Evolutionary conservation across 2,888 invertebrate genomes (phyloP).

Genomic region (Euphydryas editha): DNA sequence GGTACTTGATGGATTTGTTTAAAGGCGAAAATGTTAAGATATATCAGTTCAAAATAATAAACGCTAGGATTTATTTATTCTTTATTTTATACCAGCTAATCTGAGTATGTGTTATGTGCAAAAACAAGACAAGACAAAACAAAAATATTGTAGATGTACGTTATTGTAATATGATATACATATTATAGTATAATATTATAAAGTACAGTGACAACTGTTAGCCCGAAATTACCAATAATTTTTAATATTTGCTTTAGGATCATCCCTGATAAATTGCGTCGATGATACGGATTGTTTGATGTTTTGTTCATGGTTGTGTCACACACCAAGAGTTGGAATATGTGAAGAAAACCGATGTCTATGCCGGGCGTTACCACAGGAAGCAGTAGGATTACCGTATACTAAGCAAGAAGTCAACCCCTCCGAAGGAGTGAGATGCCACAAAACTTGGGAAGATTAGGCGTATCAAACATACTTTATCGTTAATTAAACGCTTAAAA

Average conservation of each 20-base stretch:
- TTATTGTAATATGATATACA: too few species aligned
- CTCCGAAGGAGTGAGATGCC: not conserved
- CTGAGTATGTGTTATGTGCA: too few species aligned
- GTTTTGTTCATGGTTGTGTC: not conserved
- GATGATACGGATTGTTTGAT: not conserved
- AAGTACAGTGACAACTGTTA: too few species aligned
- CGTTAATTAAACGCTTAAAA: not conserved
- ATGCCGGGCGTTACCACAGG: not conserved
- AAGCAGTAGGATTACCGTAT: not conserved
- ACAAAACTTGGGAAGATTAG: not conserved
- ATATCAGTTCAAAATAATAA: too few species aligned
- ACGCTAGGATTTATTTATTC: too few species aligned
- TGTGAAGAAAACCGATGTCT: slow-evolving; percentile 1
- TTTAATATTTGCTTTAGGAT: not conserved
- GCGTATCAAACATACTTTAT: not conserved
- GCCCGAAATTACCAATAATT: too few species aligned
- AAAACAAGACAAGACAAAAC: too few species aligned
- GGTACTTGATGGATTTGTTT: too few species aligned
- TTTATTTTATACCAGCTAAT: too few species aligned
- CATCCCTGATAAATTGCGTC: not conserved
- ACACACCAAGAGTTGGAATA: not conserved
- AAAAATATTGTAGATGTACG: too few species aligned
- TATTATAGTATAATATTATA: too few species aligned
- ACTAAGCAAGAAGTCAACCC: not conserved
- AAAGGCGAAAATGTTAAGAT: too few species aligned